Conservation (phyloP, 53 echinoderm and acorn worm genomes). For the Luidia sarsii region DNA sequence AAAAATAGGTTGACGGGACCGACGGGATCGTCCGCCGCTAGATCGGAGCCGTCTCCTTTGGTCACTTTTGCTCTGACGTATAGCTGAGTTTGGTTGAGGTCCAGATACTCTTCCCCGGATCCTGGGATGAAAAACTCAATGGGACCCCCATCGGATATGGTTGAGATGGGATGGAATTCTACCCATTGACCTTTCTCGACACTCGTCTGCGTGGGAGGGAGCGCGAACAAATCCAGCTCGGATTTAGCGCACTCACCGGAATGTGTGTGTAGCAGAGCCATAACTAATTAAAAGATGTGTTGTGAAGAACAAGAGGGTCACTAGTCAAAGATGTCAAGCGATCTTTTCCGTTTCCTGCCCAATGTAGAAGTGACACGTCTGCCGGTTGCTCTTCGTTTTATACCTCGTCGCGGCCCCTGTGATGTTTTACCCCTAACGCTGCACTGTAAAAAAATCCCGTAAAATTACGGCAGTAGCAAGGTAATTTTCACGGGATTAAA, state of each 20-base stretch:
- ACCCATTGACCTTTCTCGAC: conserved; percentile 57
- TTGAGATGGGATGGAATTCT: conserved; percentile 66
- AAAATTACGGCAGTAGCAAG: too few relatives aligned
- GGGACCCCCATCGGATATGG: conserved; percentile 44
- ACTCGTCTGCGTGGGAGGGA: conserved; percentile 51
- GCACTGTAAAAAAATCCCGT: too few relatives aligned
- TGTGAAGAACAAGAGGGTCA: not conserved
- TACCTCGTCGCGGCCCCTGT: not conserved
- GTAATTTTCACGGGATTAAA: too few relatives aligned
- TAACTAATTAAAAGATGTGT: not conserved
- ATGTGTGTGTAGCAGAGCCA: conserved; percentile 75
- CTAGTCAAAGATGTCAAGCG: conserved; percentile 66
- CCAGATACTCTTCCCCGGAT: conserved; percentile 32
- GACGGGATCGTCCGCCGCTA: conserved; percentile 39
- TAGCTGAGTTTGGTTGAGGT: conserved; percentile 41
- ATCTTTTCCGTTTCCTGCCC: too few relatives aligned
- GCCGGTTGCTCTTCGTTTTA: conserved; percentile 2
- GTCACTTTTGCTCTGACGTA: conserved; percentile 39
- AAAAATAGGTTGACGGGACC: conserved; percentile 63
- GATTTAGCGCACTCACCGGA: conserved; percentile 79
- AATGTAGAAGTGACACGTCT: conserved; percentile 14
- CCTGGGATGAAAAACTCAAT: conserved; percentile 39
- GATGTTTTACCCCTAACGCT: too few relatives aligned
- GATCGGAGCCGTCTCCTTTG: conserved; percentile 20
- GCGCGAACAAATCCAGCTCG: conserved; percentile 53